Percentiles rank a stretch among this genome's conserved stretches.
Evolutionary conservation across 2,797 vertebrate species (phyloP).

Genomic region (Cottoperca gobio): DNA sequence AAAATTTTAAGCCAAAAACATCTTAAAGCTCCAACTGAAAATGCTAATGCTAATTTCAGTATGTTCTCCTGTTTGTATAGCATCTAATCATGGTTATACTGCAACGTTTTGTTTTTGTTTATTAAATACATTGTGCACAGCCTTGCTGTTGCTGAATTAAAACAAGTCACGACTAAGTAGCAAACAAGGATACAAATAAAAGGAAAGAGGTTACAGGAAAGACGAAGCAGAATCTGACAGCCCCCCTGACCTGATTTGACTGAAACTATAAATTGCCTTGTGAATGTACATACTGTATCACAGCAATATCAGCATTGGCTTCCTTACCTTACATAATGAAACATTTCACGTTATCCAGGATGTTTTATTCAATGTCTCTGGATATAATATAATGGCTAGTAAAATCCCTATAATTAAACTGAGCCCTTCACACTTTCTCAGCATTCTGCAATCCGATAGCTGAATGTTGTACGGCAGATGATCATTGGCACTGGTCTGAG

Average conservation of each 20-base stretch:
- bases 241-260: slow-evolving; percentile 31
- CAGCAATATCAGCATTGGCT: slow-evolving; percentile 5
- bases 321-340: slow-evolving; percentile 44
- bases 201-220: slow-evolving; percentile 15
- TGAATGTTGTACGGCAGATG: slow-evolving; percentile 65
- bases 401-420: slow-evolving; percentile 59
- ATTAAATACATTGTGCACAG: slow-evolving; percentile 25
- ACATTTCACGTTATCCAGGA: slow-evolving; percentile 28
- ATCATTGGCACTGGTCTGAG: slow-evolving; percentile 70
- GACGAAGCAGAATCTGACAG: neutral
- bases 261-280: slow-evolving; percentile 17
- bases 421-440: slow-evolving; percentile 51
- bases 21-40: neutral
- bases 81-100: slow-evolving; percentile 15
- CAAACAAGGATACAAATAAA: neutral
- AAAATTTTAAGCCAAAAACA: neutral
- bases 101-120: slow-evolving; percentile 19
- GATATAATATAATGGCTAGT: slow-evolving; percentile 20
- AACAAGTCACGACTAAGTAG: neutral
- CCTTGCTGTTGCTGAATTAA: slow-evolving; percentile 14
- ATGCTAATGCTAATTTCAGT: slow-evolving; percentile 8
- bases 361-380: slow-evolving; percentile 52
- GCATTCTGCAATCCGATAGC: slow-evolving; percentile 48
- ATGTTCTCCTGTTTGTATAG: slow-evolving; percentile 21
- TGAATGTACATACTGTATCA: slow-evolving; percentile 11